Conservation (phyloP, 2,797 vertebrate genomes). For the Mus minutoides region DNA sequence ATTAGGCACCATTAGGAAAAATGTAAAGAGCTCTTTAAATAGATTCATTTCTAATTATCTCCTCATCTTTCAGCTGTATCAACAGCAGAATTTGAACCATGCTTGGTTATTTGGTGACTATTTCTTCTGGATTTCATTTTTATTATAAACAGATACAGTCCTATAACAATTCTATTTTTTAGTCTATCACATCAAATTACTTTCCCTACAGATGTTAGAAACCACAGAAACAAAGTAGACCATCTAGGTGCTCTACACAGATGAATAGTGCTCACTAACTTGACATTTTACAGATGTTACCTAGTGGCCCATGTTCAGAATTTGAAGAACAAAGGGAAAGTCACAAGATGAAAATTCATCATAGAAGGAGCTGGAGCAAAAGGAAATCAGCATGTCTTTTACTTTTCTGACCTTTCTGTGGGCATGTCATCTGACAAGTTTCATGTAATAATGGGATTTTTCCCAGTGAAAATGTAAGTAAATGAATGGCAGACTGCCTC, state of each 20-base stretch:
- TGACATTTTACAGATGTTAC: background rate
- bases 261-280: background rate
- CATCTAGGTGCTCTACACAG: background rate
- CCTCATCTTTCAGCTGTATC: background rate
- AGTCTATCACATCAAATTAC: slow-evolving; percentile 1
- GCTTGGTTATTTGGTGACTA: slow-evolving; percentile 3
- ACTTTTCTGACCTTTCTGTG: background rate
- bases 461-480: background rate
- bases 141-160: background rate
- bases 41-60: slow-evolving; percentile 2
- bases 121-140: slow-evolving; percentile 32
- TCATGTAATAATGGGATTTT: background rate
- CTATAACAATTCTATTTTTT: slow-evolving; percentile 19
- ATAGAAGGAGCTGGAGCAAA: background rate
- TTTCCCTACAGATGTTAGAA: background rate
- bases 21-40: background rate
- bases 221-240: background rate
- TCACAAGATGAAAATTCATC: background rate
- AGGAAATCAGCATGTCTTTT: background rate
- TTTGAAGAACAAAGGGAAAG: background rate
- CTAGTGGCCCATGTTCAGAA: background rate
- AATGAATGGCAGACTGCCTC: background rate
- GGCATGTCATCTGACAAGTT: background rate
- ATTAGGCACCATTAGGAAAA: background rate
- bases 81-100: slow-evolving; percentile 35